Evolutionary conservation across 2,113 vertebrate species (phyloP).

Genomic region (Rhadina sibilatrix): DNA sequence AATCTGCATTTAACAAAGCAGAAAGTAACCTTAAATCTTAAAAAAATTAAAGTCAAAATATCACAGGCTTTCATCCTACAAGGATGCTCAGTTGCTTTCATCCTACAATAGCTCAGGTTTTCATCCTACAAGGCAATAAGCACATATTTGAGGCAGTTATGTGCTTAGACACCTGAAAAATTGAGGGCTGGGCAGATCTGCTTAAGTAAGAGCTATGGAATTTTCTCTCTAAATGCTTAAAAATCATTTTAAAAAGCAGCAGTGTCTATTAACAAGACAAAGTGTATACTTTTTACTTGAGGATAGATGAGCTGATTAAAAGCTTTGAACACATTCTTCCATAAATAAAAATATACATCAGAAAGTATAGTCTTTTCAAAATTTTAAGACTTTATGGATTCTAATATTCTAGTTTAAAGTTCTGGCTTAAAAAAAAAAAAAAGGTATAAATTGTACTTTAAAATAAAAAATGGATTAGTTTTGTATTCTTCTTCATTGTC

Average conservation of each 20-base stretch:
- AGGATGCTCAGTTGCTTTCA: too few species aligned
- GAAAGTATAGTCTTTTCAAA: not conserved
- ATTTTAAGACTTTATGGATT: not conserved
- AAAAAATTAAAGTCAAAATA: not conserved
- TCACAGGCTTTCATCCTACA: not conserved
- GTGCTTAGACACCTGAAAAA: not conserved
- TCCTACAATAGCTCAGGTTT: not conserved
- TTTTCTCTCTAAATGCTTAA: not conserved
- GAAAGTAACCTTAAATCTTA: not conserved
- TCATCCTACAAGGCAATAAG: not conserved
- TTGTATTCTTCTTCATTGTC: slow-evolving; percentile 23
- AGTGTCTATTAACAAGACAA: not conserved
- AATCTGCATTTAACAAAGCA: not conserved
- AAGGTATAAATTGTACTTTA: slow-evolving; percentile 2
- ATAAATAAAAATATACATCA: not conserved
- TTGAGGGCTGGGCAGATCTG: not conserved
- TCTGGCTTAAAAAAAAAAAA: not conserved
- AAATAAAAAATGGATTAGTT: not conserved
- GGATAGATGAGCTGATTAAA: not conserved
- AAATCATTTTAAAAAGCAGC: not conserved
- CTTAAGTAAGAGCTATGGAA: not conserved
- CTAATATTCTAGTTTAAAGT: not conserved
- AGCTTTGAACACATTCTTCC: not conserved
- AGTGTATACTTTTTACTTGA: not conserved
- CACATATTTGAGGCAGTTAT: not conserved